phyloP scores from a whole-genome alignment of 2,888 invertebrate genomes.

The Amphipyra berbera region DNA sequence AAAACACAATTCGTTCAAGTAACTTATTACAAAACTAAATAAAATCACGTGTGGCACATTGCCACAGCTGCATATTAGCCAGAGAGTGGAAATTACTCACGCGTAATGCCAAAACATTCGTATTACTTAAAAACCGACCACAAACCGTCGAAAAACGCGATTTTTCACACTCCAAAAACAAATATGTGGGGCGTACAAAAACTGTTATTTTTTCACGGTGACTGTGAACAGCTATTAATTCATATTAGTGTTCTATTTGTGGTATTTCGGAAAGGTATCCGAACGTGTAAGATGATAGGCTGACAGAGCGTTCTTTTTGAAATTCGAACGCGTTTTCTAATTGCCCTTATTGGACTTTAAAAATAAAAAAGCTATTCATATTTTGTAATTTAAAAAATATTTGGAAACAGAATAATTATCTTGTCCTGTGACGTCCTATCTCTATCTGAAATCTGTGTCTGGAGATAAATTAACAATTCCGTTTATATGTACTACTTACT shows the following conservation, averaged over 20 bases:
- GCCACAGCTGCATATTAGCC: constrained; percentile 75
- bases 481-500: too few species aligned
- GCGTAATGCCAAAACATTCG: constrained; percentile 85
- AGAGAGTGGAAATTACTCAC: constrained; percentile 76
- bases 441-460: too few species aligned
- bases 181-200: constrained; percentile 80
- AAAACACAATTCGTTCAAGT: constrained; percentile 70
- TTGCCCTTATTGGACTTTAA: constrained; percentile 44
- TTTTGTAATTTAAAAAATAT: constrained; percentile 24
- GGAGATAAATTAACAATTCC: too few species aligned
- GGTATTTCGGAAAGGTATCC: constrained; percentile 55
- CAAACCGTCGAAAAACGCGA: constrained; percentile 83
- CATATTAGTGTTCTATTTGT: constrained; percentile 77
- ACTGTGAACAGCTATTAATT: constrained; percentile 78
- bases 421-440: not conserved
- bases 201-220: constrained; percentile 71
- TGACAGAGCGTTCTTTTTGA: constrained; percentile 70
- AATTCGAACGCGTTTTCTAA: constrained; percentile 73
- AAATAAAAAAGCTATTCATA: constrained; percentile 19
- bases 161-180: constrained; percentile 87
- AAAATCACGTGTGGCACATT: constrained; percentile 73
- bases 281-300: constrained; percentile 58
- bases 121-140: constrained; percentile 85
- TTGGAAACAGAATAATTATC: too few species aligned
- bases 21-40: constrained; percentile 74